Percentiles rank a stretch among this genome's conserved stretches.
Conservation (phyloP, 2,113 vertebrate genomes). For the Lutjanus erythropterus region DNA sequence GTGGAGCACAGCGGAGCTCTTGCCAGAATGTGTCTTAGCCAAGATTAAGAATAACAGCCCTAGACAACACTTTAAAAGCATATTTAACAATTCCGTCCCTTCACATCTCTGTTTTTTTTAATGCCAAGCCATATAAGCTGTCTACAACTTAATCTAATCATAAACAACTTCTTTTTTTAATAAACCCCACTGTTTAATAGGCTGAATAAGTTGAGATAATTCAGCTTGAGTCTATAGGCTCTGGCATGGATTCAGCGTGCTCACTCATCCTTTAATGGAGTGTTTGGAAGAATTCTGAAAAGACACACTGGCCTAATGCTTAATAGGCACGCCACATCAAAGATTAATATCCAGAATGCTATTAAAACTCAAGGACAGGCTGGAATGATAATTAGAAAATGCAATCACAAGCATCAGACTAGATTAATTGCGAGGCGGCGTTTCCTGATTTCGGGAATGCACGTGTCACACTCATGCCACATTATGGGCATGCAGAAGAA, state of each 20-base stretch:
- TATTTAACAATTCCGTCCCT: constrained; percentile 51
- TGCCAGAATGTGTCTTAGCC: constrained; percentile 59
- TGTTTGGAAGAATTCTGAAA: constrained; percentile 80
- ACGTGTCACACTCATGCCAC: constrained; percentile 65
- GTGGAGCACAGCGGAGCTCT: constrained; percentile 50
- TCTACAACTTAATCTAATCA: constrained; percentile 67
- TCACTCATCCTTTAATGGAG: constrained; percentile 76
- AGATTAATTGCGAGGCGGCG: constrained; percentile 81
- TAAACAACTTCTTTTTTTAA: constrained; percentile 79
- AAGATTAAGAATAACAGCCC: constrained; percentile 69
- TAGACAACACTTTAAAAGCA: constrained; percentile 66
- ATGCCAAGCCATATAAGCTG: constrained; percentile 54
- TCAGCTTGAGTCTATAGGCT: constrained; percentile 73
- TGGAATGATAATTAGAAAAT: constrained; percentile 88
- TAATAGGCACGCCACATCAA: constrained; percentile 83
- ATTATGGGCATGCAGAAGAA: constrained; percentile 33
- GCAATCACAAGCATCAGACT: constrained; percentile 85
- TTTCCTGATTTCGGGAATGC: constrained; percentile 74
- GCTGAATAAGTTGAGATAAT: constrained; percentile 74
- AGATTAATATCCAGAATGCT: constrained; percentile 87
- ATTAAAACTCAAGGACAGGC: constrained; percentile 87
- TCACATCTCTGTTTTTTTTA: constrained; percentile 45
- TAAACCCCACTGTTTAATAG: constrained; percentile 68
- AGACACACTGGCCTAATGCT: constrained; percentile 78
- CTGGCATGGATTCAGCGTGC: constrained; percentile 66